Evolutionary conservation across 2,113 vertebrate genomes (phyloP).

Genomic region (Malurus melanocephalus): DNA sequence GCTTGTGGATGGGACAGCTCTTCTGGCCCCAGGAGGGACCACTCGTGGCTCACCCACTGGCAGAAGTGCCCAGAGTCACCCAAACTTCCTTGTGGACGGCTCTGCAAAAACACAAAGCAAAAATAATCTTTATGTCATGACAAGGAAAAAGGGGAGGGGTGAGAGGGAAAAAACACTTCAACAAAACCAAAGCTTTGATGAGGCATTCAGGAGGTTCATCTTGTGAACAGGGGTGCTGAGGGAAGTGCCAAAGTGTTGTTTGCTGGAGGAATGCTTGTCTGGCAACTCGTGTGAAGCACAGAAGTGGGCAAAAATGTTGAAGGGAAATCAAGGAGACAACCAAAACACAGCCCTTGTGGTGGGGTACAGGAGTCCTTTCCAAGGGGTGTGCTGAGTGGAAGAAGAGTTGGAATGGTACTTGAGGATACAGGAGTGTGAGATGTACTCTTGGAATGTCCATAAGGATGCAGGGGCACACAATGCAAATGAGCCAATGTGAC

Average conservation of each 20-base stretch:
- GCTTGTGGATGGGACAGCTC: background rate
- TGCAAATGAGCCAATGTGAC: background rate
- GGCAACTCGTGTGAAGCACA: background rate
- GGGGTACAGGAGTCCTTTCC: background rate
- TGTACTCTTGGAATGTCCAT: background rate
- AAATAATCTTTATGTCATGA: background rate
- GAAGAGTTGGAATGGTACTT: background rate
- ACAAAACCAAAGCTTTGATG: background rate
- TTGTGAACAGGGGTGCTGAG: background rate
- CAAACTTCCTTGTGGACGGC: background rate
- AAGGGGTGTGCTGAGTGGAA: background rate
- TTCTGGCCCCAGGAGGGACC: background rate
- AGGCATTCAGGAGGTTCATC: background rate
- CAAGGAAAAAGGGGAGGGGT: background rate
- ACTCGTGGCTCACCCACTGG: background rate
- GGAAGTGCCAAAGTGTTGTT: background rate
- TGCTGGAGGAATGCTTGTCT: background rate
- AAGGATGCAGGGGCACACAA: background rate
- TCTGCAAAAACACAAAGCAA: background rate
- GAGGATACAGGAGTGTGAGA: background rate
- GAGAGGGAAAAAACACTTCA: accelerated
- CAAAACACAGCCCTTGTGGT: accelerated
- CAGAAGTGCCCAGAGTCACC: background rate
- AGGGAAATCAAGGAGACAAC: background rate
- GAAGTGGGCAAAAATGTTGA: background rate